Evolutionary conservation across 2,888 invertebrate species (phyloP).

Genomic region (Morpho helenor): DNA sequence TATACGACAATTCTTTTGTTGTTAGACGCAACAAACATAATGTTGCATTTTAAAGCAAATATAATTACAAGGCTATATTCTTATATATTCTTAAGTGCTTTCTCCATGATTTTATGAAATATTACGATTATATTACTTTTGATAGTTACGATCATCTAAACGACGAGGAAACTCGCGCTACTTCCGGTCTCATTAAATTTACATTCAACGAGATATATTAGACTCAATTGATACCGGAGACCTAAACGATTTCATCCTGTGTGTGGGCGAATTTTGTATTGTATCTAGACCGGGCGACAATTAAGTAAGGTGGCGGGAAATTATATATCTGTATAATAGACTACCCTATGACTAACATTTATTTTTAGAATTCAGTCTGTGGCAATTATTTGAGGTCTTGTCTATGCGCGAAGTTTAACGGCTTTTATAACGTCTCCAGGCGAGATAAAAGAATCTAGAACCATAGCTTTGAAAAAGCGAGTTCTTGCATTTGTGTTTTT

Average conservation of each 20-base stretch:
- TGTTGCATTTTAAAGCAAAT: no score
- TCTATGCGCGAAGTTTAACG: background rate
- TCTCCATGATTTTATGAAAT: no score
- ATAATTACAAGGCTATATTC: no score
- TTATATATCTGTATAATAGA: slow-evolving; percentile 25
- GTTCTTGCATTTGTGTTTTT: no score
- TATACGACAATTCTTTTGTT: no score
- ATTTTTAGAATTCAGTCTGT: background rate
- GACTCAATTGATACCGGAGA: slow-evolving; percentile 42
- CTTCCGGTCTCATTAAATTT: slow-evolving; percentile 9
- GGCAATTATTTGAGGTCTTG: no score
- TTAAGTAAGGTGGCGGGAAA: slow-evolving; percentile 35
- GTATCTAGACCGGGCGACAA: slow-evolving; percentile 35
- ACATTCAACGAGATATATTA: slow-evolving; percentile 30
- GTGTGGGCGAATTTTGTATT: slow-evolving; percentile 38
- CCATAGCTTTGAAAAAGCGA: background rate
- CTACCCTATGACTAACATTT: background rate
- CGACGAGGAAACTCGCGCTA: slow-evolving; percentile 1
- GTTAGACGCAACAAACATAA: no score
- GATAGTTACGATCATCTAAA: no score
- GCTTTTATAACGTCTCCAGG: no score
- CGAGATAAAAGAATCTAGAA: background rate
- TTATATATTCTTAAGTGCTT: no score
- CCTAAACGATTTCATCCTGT: slow-evolving; percentile 47
- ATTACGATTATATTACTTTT: no score